Conservation (phyloP, 2,888 invertebrate species). For the Artemia sp. region DNA sequence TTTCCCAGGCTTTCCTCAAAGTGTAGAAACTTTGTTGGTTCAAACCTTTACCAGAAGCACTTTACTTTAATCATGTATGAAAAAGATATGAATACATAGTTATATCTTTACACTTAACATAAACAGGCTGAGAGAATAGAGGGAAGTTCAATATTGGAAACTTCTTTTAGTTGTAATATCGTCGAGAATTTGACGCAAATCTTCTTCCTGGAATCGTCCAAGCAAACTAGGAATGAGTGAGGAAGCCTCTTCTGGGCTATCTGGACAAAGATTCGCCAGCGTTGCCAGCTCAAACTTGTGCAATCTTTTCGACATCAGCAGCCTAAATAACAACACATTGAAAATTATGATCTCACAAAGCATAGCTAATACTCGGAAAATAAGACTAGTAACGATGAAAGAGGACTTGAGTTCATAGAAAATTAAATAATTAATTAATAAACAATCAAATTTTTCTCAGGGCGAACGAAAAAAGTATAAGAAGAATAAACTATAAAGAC, state of each 20-base stretch:
- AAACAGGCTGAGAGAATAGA: constrained; percentile 7
- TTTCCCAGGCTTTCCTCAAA: too few relatives aligned
- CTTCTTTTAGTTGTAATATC: constrained; percentile 96
- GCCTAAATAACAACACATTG: constrained; percentile 40
- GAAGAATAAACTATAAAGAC: too few relatives aligned
- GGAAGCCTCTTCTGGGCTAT: constrained; percentile 95
- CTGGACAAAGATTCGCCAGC: constrained; percentile 93
- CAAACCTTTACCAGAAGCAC: too few relatives aligned
- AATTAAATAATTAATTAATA: not conserved
- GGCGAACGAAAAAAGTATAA: too few relatives aligned
- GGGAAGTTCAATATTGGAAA: constrained; percentile 60
- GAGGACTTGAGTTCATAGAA: not conserved
- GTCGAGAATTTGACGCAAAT: constrained; percentile 83
- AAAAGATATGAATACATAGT: not conserved
- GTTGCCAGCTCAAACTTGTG: constrained; percentile 98
- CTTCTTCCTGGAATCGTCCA: constrained; percentile 94
- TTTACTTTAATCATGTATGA: too few relatives aligned
- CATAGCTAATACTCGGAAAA: not conserved
- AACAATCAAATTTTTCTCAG: too few relatives aligned
- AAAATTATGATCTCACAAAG: not conserved
- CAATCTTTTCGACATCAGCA: constrained; percentile 78
- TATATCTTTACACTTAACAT: not conserved
- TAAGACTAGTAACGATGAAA: not conserved
- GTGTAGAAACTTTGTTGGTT: too few relatives aligned
- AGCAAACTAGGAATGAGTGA: constrained; percentile 87